phyloP scores from a whole-genome alignment of 2,113 vertebrate species.

The Felis chaus region DNA sequence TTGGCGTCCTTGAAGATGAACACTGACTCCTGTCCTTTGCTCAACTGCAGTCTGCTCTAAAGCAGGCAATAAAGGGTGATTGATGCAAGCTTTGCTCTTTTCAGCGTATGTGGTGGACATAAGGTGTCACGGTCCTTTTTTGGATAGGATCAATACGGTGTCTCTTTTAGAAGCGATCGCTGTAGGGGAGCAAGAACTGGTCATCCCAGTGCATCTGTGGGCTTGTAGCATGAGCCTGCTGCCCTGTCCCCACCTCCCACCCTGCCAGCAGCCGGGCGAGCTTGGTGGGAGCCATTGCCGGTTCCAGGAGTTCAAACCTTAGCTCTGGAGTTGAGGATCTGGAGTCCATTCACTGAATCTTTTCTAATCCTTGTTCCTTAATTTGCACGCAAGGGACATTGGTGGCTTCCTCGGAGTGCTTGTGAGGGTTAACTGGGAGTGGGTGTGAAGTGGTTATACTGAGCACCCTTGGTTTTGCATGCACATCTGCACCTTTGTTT shows the following conservation, averaged over 20 bases:
- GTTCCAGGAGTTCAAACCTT: not conserved
- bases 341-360: not conserved
- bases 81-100: not conserved
- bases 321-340: not conserved
- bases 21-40: not conserved
- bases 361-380: not conserved
- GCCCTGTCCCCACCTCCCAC: not conserved
- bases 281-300: not conserved
- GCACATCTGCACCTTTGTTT: not conserved
- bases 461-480: not conserved
- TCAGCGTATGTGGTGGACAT: rapidly evolving
- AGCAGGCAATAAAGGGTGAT: not conserved
- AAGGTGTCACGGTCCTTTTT: not conserved
- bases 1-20: not conserved
- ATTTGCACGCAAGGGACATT: too few species aligned
- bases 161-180: not conserved
- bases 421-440: not conserved
- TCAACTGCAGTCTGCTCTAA: not conserved
- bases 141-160: not conserved
- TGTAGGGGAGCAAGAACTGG: not conserved
- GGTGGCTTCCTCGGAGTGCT: not conserved
- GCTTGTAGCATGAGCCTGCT: not conserved
- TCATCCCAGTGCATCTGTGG: not conserved
- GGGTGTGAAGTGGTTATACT: not conserved
- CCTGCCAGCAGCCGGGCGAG: not conserved